Percentiles rank a stretch among this genome's conserved stretches.
Evolutionary conservation across 2,797 vertebrate species (phyloP).

Genomic region (Malacoctenus gilli): DNA sequence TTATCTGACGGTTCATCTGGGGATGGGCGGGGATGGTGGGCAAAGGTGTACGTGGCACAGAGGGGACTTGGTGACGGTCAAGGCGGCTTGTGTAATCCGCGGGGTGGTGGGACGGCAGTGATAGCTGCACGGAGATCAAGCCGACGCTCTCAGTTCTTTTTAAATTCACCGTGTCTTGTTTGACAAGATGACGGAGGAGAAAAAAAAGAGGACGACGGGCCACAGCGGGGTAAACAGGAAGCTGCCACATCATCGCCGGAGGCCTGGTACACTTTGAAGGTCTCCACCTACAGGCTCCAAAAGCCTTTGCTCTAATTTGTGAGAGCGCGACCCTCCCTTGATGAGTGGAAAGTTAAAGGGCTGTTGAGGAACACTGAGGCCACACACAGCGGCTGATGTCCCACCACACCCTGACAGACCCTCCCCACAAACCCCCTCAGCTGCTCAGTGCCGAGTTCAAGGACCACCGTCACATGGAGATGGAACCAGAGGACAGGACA

Average conservation of each 20-base stretch:
- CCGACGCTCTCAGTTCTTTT: conserved; percentile 49
- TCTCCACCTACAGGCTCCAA: conserved; percentile 64
- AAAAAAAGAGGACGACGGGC: conserved; percentile 62
- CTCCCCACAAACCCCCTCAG: conserved; percentile 11
- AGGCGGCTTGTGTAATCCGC: conserved; percentile 15
- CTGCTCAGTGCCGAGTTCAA: no score
- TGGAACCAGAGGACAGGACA: no score
- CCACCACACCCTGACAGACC: conserved; percentile 53
- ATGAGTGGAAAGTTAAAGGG: conserved; percentile 45
- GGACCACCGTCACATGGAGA: not conserved
- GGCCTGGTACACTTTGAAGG: conserved; percentile 60
- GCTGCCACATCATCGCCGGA: conserved; percentile 52
- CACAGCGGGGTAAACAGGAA: conserved; percentile 80
- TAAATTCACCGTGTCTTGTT: conserved; percentile 58
- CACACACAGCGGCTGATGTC: conserved; percentile 55
- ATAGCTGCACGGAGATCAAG: conserved; percentile 33
- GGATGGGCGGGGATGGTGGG: conserved; percentile 1
- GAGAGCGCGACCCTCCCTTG: conserved; percentile 42
- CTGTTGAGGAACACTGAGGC: conserved; percentile 47
- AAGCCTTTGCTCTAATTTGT: conserved; percentile 55
- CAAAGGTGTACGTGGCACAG: conserved; percentile 44
- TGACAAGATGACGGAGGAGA: conserved; percentile 57
- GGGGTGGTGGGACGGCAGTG: conserved; percentile 34
- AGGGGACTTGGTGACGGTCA: conserved; percentile 5
- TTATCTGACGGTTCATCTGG: no score